Evolutionary conservation across 2,113 vertebrate genomes (phyloP), one percentile per base, ranked within the genome.

Genomic region (Salvelinus fontinalis): DNA sequence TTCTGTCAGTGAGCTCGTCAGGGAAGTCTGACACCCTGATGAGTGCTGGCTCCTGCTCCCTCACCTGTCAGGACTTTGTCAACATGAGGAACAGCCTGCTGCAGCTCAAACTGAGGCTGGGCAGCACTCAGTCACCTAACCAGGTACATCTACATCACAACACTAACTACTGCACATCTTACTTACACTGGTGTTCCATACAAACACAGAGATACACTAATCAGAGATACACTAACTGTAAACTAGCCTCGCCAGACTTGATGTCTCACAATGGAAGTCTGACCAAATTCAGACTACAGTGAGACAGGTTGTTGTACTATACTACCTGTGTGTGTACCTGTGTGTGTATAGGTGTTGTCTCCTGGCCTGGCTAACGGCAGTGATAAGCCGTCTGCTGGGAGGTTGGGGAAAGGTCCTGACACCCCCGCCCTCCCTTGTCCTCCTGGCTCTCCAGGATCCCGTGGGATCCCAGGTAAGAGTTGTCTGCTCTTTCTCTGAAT

Each of bases 31-130:
- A 94, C 73, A 91, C 92, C 26, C 80, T 92, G 87, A 94, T 94
- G 93, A 94, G 92, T 11, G 79, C 92, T 16, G 90, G 88, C 4
- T 89, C 91, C 70, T 94, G 93, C 73, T 93, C 92, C 0, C 87
- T 95, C 82, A 94, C 92, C 81, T 95, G 94, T 73, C 92, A 93
- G 77, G 94, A 95, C 60, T 93, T 95, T 74, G 80, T 86, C 20
- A 92, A 75, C 84, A 93, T 95, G 93, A 93, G 91, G 74, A 93
- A 81, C 84, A 93, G 79, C 70, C 60, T 95, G 60, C 84, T 90
- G 74, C 93, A 95, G 83, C 84, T 95, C 1, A 93, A 92, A 76
- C 89, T 92, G 12, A 82, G 75, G 69, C 81, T 93, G 83, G 92
- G 86, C 73, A 89, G 86, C 75, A 67, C 86, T 31, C 92, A 83